Base-by-base conservation (phyloP, 2,888 invertebrate genomes). In the Lasioglossum pauxillum region DNA sequence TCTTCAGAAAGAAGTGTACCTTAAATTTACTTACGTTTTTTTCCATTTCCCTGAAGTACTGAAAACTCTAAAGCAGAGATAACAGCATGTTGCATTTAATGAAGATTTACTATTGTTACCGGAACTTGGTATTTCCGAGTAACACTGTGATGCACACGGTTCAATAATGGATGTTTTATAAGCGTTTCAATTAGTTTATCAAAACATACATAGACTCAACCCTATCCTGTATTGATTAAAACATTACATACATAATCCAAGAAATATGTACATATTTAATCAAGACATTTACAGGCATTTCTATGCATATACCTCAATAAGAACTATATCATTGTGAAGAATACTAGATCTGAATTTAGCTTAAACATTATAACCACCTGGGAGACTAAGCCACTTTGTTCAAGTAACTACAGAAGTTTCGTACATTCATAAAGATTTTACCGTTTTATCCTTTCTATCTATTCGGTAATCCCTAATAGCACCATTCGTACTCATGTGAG, bases 21-120 rank as follows among this genome's bases (percentile, higher is more conserved):
- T 78, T 80, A 77, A 79, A 78, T 69, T 82, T 89, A 88, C 90
- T 91, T 90, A 91, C 91, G 82, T 85, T 75, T 44, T 44, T 74
- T 79, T 87, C 87, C 88, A 89, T 53, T 84, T 78, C 67, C 79
- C 85, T 84, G 74, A 84, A 91, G 81, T 76, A 90, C 93, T 93
- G 93, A 91, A 93, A 93, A 93, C 86, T 89, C 84, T 86, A 81
- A 89, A 89, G 83, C 86, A 82, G 85, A 89, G 87, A 92, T 92
- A 93, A 93, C 89, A 93, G 93, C 93, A 93, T 91, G 93, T 93
- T 93, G 93, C 92, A 79, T 87, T 78, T 35, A 86, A 78, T 72
- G 64, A 81, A 78, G 75, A 75, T 84, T 64, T 75, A 27, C 64
- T 75, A 53, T 75, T 35, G 67, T 41, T 67, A 35, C 38, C 57